Evolutionary conservation across 2,113 vertebrate species (phyloP), one percentile per base, ranked within the genome.

Genomic region (Puntigrus tetrazona): DNA sequence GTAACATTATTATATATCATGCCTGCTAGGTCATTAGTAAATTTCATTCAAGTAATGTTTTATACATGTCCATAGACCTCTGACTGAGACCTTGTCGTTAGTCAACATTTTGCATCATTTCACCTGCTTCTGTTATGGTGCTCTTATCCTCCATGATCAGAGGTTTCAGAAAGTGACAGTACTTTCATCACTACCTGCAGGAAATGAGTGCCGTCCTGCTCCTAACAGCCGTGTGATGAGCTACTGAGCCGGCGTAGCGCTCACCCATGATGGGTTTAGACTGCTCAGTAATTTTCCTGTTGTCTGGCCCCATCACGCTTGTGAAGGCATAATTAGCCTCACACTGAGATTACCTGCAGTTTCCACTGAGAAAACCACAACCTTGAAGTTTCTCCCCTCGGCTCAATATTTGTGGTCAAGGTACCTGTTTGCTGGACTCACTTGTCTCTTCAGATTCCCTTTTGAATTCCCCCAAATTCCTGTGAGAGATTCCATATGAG

Each of bases 251-350:
- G 36, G 31, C 50, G 18, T 47, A 67, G 63, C 36, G 76, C 76
- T 81, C 83, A 50, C 63, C 59, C 80, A 69, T 91, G 92, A 90
- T 86, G 86, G 76, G 91, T 88, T 80, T 83, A 63, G 73, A 89
- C 90, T 90, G 87, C 87, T 88, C 89, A 55, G 18, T 92, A 86
- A 92, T 91, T 91, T 90, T 83, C 79, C 87, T 86, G 86, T 88
- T 85, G 69, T 87, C 89, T 89, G 88, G 86, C 86, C 86, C 87
- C 88, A 88, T 91, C 77, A 82, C 50, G 74, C 45, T 83, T 50
- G 59, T 89, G 84, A 89, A 86, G 91, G 87, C 88, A 90, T 93
- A 89, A 92, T 94, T 89, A 92, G 41, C 73, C 78, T 52, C 22
- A 78, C 70, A 73, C 29, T 87, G 75, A 77, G 75, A 80, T 83